Evolutionary conservation across 2,113 vertebrate species (phyloP).

Genomic region (Pseudonaja textilis): DNA sequence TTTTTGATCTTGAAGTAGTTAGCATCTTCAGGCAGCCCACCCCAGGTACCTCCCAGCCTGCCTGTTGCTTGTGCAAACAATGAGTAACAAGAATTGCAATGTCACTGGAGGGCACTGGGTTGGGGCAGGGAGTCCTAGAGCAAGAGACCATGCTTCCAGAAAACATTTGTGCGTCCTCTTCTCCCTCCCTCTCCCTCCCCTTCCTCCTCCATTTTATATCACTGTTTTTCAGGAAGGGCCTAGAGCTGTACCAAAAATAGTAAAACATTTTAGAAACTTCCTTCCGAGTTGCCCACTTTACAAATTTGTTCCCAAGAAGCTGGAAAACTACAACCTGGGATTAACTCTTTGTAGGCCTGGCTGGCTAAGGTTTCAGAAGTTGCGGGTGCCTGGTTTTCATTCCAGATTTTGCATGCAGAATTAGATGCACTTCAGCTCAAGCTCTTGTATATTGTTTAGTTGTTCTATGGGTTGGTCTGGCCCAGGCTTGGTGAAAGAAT

Average conservation of each 20-base stretch:
- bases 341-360: neutral
- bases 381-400: neutral
- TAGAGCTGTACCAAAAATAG: neutral
- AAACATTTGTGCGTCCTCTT: neutral
- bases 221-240: neutral
- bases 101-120: neutral
- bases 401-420: neutral
- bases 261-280: neutral
- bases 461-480: neutral
- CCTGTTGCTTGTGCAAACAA: neutral
- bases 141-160: neutral
- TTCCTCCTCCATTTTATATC: neutral
- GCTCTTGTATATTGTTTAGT: neutral
- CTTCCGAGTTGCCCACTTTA: neutral
- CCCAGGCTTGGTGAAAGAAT: neutral
- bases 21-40: neutral
- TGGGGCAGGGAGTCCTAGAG: neutral
- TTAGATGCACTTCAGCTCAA: neutral
- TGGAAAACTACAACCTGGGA: neutral
- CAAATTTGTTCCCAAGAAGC: neutral
- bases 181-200: neutral
- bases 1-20: neutral
- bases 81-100: neutral
- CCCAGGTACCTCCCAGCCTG: neutral
- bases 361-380: neutral